phyloP scores from a whole-genome alignment of 2,888 invertebrate species.

The Amphipoea oculea region DNA sequence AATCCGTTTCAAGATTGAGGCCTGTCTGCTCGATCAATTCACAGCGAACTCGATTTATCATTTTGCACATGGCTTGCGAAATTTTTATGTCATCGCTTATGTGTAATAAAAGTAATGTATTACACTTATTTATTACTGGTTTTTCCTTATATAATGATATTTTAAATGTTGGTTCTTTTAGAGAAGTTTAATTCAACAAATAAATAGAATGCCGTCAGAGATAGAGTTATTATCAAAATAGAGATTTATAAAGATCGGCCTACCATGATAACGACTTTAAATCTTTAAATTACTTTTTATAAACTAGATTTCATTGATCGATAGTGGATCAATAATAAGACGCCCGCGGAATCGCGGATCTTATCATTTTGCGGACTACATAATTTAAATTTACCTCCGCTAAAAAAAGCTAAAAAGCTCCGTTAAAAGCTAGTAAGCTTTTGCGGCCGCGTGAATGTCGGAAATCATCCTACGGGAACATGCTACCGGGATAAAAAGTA shows the following conservation, averaged over 20 bases:
- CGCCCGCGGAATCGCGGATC: neutral
- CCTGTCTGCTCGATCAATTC: constrained; percentile 40
- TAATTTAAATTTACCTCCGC: neutral
- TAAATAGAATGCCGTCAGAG: neutral
- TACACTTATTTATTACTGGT: constrained; percentile 21
- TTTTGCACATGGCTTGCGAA: constrained; percentile 41
- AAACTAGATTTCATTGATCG: constrained; percentile 3
- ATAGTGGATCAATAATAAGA: neutral
- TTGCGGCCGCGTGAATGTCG: neutral
- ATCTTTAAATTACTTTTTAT: neutral
- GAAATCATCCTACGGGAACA: neutral
- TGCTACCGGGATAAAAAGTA: neutral
- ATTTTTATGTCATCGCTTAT: constrained; percentile 18
- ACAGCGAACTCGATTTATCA: constrained; percentile 34
- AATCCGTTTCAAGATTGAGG: constrained; percentile 41
- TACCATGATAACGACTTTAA: neutral
- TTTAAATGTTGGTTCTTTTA: neutral
- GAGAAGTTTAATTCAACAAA: constrained; percentile 4
- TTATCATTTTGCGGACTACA: neutral
- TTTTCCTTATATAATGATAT: constrained; percentile 13
- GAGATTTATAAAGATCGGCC: neutral
- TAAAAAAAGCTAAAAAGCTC: too few species aligned
- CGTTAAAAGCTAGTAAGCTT: too few species aligned
- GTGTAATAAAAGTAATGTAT: constrained; percentile 27
- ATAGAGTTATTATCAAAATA: constrained; percentile 26